Base-by-base conservation (phyloP, 2,888 invertebrate species). In the Hirudinaria manillensis region DNA sequence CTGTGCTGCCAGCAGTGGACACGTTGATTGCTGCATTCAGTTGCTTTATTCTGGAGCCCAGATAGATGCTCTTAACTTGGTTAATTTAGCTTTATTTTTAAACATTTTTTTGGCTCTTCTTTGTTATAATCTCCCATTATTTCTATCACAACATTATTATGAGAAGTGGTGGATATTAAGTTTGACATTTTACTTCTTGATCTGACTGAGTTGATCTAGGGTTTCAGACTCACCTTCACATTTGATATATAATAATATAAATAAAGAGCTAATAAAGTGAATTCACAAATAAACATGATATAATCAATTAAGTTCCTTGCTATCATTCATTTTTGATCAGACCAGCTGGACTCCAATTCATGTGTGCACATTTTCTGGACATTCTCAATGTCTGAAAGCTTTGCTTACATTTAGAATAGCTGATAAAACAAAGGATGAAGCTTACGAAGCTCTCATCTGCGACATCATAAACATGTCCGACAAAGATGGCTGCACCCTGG, bases 321-420 rank as follows among this genome's bases (percentile, higher is more conserved):
- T 16, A 45, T 45, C 45, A 1, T 2, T 45, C 45, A 45, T 45
- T 45, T 16, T 45, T 45, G 45, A 10, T 45, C 45, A 61, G 61
- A 61, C 13, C 61, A 61, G 29, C 55, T 81, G 82, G 81, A 82
- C 83, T 24, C 81, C 83, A 21, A 78, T 83, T n/a, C 84, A 84
- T 76, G 77, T 79, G 70, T 82, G 82, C 38, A 81, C 82, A 7
- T 81, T 82, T 55, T 77, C 80, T 34, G 81, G 81, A 29, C 81
- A 81, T 74, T 77, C 79, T 24, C 79, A 80, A 29, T 81, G 81
- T 68, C 78, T 83, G 29, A 77, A 81, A 71, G 76, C 80, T 38
- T 75, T 84, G 70, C 78, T 82, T 29, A 77, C 77, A 13, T 74
- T 76, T 56, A 38, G 68, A 75, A 74, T 66, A 45, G 53, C 24